Conservation (phyloP, 2,113 vertebrate genomes). For the Natator depressus region DNA sequence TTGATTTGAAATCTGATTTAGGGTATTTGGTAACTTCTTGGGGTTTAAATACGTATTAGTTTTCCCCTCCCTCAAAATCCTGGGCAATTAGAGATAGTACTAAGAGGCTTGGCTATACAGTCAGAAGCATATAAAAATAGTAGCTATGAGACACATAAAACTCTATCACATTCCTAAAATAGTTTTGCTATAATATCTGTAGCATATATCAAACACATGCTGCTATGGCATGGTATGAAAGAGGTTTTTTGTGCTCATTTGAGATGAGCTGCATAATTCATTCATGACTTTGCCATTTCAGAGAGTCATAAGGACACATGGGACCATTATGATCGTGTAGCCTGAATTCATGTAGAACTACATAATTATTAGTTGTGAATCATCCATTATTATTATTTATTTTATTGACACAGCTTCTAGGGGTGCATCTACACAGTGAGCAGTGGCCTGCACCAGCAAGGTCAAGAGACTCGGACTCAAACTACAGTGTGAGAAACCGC, state of each 20-base stretch:
- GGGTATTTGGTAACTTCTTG: not conserved
- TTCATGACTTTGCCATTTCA: not conserved
- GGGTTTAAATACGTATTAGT: not conserved
- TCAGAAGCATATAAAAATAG: not conserved
- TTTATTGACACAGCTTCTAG: not conserved
- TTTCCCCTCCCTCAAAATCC: not conserved
- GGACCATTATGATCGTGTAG: not conserved
- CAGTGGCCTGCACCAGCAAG: not conserved
- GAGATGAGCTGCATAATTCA: not conserved
- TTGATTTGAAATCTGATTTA: not conserved
- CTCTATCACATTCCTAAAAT: not conserved
- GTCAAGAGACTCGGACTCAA: not conserved
- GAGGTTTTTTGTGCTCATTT: not conserved
- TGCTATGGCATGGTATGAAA: not conserved
- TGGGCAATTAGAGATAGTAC: fast-evolving
- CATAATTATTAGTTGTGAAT: not conserved
- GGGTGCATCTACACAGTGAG: not conserved
- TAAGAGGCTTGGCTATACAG: not conserved
- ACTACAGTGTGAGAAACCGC: too few relatives aligned
- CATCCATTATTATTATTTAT: not conserved
- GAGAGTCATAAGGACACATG: not conserved
- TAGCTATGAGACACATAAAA: not conserved
- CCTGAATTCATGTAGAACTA: not conserved
- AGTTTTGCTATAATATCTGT: not conserved
- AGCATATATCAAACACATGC: not conserved